Conservation (phyloP, 2,797 vertebrate species). For the Garrulus glandarius region DNA sequence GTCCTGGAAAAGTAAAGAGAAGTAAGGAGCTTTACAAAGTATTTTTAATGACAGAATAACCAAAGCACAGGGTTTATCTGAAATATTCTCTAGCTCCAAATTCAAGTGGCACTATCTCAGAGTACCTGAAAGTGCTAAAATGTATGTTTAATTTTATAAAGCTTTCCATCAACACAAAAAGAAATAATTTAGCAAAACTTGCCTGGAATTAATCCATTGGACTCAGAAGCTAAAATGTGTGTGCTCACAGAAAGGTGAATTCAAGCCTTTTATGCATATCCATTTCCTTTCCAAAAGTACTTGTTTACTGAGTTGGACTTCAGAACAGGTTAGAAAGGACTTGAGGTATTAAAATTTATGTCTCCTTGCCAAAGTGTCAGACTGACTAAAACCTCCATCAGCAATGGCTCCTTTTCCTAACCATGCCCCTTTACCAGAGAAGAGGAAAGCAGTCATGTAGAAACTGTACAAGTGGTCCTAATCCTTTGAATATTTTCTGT, state of each 20-base stretch:
- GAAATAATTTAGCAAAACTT: background rate
- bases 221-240: background rate
- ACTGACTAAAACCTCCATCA: background rate
- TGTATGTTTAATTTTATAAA: background rate
- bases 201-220: background rate
- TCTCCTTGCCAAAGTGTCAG: background rate
- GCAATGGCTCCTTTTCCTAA: background rate
- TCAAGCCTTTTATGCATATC: background rate
- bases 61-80: background rate
- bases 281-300: background rate
- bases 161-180: background rate
- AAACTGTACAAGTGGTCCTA: background rate
- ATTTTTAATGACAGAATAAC: background rate
- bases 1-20: background rate
- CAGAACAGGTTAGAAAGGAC: background rate
- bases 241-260: background rate
- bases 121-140: background rate
- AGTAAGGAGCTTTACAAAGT: background rate
- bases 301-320: background rate
- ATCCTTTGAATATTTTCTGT: background rate
- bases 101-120: background rate
- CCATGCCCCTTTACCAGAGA: background rate
- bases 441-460: background rate
- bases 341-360: background rate
- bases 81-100: background rate